Percentiles rank a stretch among this genome's conserved stretches.
phyloP scores from a whole-genome alignment of 1,140 invertebrate species.

The Heliconius himera region DNA sequence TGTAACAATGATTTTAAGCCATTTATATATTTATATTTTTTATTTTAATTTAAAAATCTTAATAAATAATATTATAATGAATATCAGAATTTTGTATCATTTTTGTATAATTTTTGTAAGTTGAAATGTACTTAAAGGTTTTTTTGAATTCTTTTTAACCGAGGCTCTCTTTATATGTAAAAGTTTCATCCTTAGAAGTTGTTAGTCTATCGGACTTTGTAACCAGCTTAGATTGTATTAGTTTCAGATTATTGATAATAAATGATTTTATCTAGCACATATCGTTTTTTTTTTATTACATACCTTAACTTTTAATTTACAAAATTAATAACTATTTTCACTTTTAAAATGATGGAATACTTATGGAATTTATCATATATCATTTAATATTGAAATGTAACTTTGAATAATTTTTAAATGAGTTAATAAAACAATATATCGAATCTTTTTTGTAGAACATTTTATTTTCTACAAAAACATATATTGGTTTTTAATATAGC shows the following conservation, averaged over 20 bases:
- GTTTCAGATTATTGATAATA: constrained; percentile 50
- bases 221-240: constrained; percentile 24
- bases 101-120: constrained; percentile 58
- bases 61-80: constrained; percentile 10
- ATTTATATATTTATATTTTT: constrained; percentile 13
- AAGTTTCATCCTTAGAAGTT: constrained; percentile 30
- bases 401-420: too few relatives aligned
- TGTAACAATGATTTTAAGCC: constrained; percentile 5
- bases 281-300: constrained; percentile 41
- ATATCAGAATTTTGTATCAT: constrained; percentile 33
- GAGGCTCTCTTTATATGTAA: constrained; percentile 56
- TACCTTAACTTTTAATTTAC: too few relatives aligned
- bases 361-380: too few relatives aligned
- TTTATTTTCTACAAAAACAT: too few relatives aligned
- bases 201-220: constrained; percentile 18
- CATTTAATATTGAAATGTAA: too few relatives aligned
- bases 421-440: too few relatives aligned
- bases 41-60: constrained; percentile 17
- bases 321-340: too few relatives aligned
- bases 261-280: constrained; percentile 50
- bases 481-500: too few relatives aligned
- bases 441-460: too few relatives aligned
- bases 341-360: too few relatives aligned
- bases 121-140: constrained; percentile 61
- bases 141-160: constrained; percentile 48